Evolutionary conservation across 2,888 invertebrate genomes (phyloP).

Genomic region (Biston stratarius): DNA sequence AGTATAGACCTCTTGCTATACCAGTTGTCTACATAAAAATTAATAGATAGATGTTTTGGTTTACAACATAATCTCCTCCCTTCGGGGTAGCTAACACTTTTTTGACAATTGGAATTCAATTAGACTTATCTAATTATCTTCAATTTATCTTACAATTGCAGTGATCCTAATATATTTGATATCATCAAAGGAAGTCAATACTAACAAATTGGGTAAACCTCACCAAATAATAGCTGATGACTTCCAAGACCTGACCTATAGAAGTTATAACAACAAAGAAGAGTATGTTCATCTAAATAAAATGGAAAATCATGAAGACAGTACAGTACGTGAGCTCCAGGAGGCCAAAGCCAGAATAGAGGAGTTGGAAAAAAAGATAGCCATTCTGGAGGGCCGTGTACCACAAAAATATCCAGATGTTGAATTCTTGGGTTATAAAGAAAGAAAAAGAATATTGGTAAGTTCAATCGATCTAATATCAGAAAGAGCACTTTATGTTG

Average conservation of each 20-base stretch:
- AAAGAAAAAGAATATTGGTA: conserved; percentile 96
- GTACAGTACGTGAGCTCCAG: conserved; percentile 81
- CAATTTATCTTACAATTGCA: conserved; percentile 52
- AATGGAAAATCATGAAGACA: conserved; percentile 61
- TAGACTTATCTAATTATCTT: not conserved
- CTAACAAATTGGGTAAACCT: conserved; percentile 43
- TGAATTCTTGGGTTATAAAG: conserved; percentile 95
- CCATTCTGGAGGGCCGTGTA: conserved; percentile 89
- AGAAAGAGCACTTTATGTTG: too few species aligned
- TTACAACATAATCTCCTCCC: not conserved
- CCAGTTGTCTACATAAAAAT: too few species aligned
- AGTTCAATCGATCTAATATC: conserved; percentile 44
- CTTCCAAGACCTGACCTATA: conserved; percentile 59
- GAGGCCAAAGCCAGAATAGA: conserved; percentile 88
- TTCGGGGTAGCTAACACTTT: not conserved
- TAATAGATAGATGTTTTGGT: too few species aligned
- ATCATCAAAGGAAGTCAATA: conserved; percentile 43
- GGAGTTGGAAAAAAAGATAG: conserved; percentile 90
- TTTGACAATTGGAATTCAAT: too few species aligned
- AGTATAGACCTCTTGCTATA: too few species aligned
- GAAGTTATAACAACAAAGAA: conserved; percentile 64
- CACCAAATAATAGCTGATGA: conserved; percentile 62
- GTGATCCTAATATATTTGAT: conserved; percentile 72
- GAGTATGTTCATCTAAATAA: conserved; percentile 50
- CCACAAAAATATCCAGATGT: conserved; percentile 96